Evolutionary conservation across 2,888 invertebrate species (phyloP).

Genomic region (Tromatobia lineatoria): DNA sequence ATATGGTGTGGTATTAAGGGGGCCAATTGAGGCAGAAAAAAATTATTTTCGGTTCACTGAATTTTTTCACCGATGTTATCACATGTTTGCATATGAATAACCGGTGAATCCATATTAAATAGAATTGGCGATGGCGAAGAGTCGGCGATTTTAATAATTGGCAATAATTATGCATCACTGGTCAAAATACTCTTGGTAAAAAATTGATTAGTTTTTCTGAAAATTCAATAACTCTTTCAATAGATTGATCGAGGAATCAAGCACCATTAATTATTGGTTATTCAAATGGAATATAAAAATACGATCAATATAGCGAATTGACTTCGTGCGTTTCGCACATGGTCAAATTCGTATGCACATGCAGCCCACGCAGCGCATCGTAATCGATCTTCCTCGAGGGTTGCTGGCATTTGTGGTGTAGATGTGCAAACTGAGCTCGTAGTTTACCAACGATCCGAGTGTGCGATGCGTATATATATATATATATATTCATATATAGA

Average conservation of each 20-base stretch:
- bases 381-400: conserved; percentile 60
- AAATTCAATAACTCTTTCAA: background rate
- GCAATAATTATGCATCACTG: too few species aligned
- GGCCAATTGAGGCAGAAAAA: too few species aligned
- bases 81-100: too few species aligned
- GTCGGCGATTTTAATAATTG: too few species aligned
- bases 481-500: background rate
- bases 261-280: background rate
- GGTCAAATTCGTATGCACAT: conserved; percentile 56
- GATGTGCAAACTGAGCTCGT: conserved; percentile 43
- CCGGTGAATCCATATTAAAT: too few species aligned
- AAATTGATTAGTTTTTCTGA: too few species aligned
- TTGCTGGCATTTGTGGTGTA: conserved; percentile 53
- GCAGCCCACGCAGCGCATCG: conserved; percentile 58
- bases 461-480: conserved; percentile 21
- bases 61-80: too few species aligned
- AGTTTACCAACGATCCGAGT: conserved; percentile 44
- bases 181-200: too few species aligned
- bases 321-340: conserved; percentile 54
- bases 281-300: background rate
- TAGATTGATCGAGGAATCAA: background rate
- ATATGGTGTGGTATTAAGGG: too few species aligned
- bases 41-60: too few species aligned
- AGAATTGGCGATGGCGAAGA: too few species aligned
- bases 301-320: conserved; percentile 49